These are phyloP conservation scores for Idaea biselata DNA, from an alignment of 2,888 invertebrate genomes.

Conservation along the genomic window DNA sequence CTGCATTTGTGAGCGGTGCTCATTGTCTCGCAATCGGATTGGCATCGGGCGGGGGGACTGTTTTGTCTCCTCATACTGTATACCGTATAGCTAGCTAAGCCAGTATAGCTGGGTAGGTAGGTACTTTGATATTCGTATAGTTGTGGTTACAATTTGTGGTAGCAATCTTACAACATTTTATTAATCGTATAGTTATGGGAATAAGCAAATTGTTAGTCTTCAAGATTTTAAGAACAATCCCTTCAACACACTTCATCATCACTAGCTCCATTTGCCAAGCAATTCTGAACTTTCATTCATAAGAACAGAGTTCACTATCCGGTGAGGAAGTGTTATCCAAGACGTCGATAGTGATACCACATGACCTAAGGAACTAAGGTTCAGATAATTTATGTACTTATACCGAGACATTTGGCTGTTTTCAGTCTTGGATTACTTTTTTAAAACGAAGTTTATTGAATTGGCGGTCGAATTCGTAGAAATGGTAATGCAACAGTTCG, in stretches of 20 bases:
- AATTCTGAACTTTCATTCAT: not conserved
- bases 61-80: not conserved
- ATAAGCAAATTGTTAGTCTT: too few relatives aligned
- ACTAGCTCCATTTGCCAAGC: not conserved
- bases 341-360: not conserved
- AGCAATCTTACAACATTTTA: too few relatives aligned
- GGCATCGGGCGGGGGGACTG: not conserved
- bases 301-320: not conserved
- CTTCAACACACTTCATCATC: not conserved
- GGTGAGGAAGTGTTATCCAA: not conserved
- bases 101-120: too few relatives aligned
- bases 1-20: not conserved
- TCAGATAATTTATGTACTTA: not conserved
- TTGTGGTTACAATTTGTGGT: too few relatives aligned
- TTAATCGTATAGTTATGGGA: too few relatives aligned
- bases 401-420: too few relatives aligned
- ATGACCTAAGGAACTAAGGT: not conserved
- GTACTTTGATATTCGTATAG: too few relatives aligned
- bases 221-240: not conserved
- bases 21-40: not conserved
- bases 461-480: too few relatives aligned
- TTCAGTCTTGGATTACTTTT: too few relatives aligned
- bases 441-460: too few relatives aligned
- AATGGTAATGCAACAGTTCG: too few relatives aligned
- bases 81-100: not conserved